Evolutionary conservation across 2,797 vertebrate genomes (phyloP), one percentile per base, ranked within the genome.

Genomic region (Enteromius viviparus): DNA sequence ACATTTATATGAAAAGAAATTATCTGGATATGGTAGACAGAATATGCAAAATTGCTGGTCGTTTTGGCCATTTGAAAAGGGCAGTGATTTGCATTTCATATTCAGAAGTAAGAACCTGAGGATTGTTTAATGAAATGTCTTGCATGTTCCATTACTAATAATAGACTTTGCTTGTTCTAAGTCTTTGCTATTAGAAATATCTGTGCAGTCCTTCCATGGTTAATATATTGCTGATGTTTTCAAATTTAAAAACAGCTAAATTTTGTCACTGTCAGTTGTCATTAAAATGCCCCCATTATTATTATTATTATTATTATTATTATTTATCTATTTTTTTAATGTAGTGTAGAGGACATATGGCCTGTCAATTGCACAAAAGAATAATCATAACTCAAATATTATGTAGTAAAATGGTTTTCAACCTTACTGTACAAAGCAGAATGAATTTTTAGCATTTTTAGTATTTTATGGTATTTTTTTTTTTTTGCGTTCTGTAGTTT

Each of bases 71-170:
- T 85, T 79, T 42, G 55, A 72, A 82, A 76, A 71, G 32, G 84
- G 26, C 51, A 70, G 55, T 6, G 34, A 58, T 85, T 87, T 76
- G 86, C 51, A 69, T 87, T 80, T 14, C 79, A 79, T 82, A 82
- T 32, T 65, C 62, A 76, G 42, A 81, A 45, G 51, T 55, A 19
- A 45, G 5, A 58, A 19, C 40, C 19, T 32, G 2, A 7, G 21
- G 77, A 42, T 29, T 42, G 9, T 76, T 45, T 58, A 47, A 78
- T 78, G 7, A n/a, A 49, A 40, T 26, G 21, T 80, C 1, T 55
- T 55, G 15, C 19, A 12, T 26, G 3, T 79, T 69, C 37, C 49
- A 55, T 14, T 74, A n/a, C 47, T n/a, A 51, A 53, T 53, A 21
- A 10, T 26, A 42, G 11, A 42, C 12, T 26, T 29, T 7, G 10